These are phyloP conservation scores for Bombus pascuorum DNA, from an alignment of 1,140 invertebrate genomes.

Conservation along the genomic window DNA sequence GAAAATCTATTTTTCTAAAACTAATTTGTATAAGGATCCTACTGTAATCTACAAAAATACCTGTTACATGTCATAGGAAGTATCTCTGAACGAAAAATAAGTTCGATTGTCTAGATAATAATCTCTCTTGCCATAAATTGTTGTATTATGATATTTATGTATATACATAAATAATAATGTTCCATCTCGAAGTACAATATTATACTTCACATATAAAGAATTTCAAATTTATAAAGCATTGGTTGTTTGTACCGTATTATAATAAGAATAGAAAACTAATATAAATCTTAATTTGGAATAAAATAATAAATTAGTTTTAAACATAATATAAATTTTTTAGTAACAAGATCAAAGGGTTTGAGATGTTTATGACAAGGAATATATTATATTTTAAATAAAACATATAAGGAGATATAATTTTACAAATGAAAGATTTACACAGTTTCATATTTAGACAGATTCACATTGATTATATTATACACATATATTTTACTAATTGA, in stretches of 20 bases:
- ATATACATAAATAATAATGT: no score
- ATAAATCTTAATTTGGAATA: background rate
- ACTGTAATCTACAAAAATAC: conserved; percentile 33
- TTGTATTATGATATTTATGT: background rate
- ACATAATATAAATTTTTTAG: background rate
- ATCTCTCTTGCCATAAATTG: background rate
- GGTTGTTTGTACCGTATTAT: background rate
- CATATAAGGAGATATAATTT: background rate
- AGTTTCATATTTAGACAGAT: background rate
- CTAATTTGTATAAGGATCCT: background rate
- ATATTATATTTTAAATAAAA: conserved; percentile 6
- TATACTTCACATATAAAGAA: background rate
- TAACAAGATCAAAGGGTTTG: background rate
- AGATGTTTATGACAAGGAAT: background rate
- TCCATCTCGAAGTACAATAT: background rate
- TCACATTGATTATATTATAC: background rate
- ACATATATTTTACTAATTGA: background rate
- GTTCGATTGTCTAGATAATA: conserved; percentile 35
- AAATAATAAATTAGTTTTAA: background rate
- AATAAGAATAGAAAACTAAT: no score
- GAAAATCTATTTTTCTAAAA: conserved; percentile 13
- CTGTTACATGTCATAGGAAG: background rate
- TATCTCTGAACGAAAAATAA: conserved; percentile 4
- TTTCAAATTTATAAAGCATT: background rate
- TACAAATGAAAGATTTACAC: background rate